phyloP scores from a whole-genome alignment of 2,113 vertebrate species.

The Microtus oregoni region DNA sequence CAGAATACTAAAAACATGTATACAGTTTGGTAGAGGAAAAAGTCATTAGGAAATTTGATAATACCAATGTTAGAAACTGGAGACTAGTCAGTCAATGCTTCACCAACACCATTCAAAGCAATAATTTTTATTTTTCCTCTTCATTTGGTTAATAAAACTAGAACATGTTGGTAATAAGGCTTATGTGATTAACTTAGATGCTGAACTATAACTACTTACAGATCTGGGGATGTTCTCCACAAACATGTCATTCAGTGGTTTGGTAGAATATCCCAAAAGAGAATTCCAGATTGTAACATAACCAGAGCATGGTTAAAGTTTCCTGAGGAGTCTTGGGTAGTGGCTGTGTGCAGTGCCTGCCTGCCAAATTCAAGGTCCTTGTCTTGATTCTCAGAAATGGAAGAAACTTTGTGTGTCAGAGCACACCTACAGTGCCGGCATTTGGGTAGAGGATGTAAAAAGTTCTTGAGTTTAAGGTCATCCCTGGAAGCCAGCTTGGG shows the following conservation, averaged over 20 bases:
- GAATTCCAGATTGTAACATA: not conserved
- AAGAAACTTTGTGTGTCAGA: too few species aligned
- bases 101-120: not conserved
- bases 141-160: conserved; percentile 40
- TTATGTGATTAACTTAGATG: not conserved
- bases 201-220: not conserved
- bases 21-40: not conserved
- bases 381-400: not conserved
- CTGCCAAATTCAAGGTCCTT: too few species aligned
- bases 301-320: not conserved
- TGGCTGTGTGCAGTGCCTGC: not conserved
- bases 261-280: not conserved
- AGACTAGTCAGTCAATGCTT: not conserved
- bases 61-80: not conserved
- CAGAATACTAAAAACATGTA: not conserved
- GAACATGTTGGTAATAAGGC: not conserved
- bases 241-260: not conserved
- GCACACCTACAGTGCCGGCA: not conserved
- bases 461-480: not conserved
- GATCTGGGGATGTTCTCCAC: not conserved
- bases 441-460: not conserved
- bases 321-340: too few species aligned
- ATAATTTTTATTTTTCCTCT: not conserved
- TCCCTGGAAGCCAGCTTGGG: not conserved
- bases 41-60: not conserved